These are phyloP conservation scores for Musca vetustissima DNA, from an alignment of 1,140 invertebrate species.

Conservation along the genomic window DNA sequence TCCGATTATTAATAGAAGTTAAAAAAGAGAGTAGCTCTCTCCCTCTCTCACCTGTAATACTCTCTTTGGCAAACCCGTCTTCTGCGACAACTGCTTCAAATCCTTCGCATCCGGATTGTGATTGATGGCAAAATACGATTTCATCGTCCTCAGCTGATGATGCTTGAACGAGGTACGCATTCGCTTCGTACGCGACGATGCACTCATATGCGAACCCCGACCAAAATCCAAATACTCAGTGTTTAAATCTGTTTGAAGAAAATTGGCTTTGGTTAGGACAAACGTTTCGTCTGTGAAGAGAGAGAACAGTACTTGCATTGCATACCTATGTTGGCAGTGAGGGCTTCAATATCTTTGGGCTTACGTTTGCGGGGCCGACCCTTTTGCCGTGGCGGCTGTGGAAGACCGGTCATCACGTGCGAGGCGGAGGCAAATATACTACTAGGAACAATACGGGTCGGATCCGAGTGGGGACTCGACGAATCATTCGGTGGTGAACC, in stretches of 20 bases:
- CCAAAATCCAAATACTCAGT: slow-evolving; percentile 82
- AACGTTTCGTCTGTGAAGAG: not conserved
- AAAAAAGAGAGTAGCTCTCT: not conserved
- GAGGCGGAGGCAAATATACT: slow-evolving; percentile 52
- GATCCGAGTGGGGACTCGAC: slow-evolving; percentile 53
- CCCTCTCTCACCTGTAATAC: slow-evolving; percentile 88
- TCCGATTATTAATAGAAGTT: too few relatives aligned
- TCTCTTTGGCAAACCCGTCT: slow-evolving; percentile 96
- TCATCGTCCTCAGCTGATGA: slow-evolving; percentile 97
- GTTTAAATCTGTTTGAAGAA: slow-evolving; percentile 71
- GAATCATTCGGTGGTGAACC: slow-evolving; percentile 54
- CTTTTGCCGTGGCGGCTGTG: slow-evolving; percentile 78
- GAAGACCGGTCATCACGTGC: slow-evolving; percentile 56
- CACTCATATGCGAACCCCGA: slow-evolving; percentile 72
- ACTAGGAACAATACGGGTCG: slow-evolving; percentile 54
- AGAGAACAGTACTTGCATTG: slow-evolving; percentile 39
- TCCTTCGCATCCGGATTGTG: slow-evolving; percentile 99
- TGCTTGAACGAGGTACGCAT: slow-evolving; percentile 98
- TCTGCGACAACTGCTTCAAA: slow-evolving; percentile 94
- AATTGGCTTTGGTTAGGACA: not conserved
- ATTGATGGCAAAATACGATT: slow-evolving; percentile 97
- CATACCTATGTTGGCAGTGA: slow-evolving; percentile 82
- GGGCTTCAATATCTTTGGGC: slow-evolving; percentile 81
- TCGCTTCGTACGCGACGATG: slow-evolving; percentile 84
- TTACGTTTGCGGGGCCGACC: slow-evolving; percentile 89